Percentiles rank a stretch among this genome's conserved stretches.
These are phyloP conservation scores for Eudemis profundana DNA, from an alignment of 2,888 invertebrate species.

Conservation along the genomic window DNA sequence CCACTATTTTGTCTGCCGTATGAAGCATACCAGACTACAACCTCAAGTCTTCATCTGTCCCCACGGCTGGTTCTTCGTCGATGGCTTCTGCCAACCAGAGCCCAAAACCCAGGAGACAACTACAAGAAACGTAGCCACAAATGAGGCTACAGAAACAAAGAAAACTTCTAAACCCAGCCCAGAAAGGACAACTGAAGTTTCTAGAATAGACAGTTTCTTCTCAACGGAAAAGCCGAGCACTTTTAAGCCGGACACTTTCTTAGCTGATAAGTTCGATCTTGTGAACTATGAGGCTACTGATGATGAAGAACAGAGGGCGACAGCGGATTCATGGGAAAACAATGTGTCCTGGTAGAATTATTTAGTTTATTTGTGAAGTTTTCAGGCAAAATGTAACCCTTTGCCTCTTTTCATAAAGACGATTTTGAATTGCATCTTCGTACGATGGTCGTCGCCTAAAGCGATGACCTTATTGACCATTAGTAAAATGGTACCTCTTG, in stretches of 20 bases:
- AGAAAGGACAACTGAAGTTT: conserved; percentile 47
- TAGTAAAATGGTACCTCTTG: no score
- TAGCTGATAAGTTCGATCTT: conserved; percentile 76
- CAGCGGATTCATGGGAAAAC: conserved; percentile 65
- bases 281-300: conserved; percentile 69
- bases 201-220: conserved; percentile 64
- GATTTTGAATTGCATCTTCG: no score
- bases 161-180: conserved; percentile 37
- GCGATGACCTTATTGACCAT: no score
- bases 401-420: no score
- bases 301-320: conserved; percentile 54
- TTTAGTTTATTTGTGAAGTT: no score
- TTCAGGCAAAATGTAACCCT: no score
- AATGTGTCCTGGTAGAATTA: conserved; percentile 42
- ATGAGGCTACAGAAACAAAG: conserved; percentile 33
- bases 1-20: conserved; percentile 76
- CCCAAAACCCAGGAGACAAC: conserved; percentile 47
- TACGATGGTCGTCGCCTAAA: no score
- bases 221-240: conserved; percentile 70
- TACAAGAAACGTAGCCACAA: conserved; percentile 36
- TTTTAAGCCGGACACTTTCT: conserved; percentile 70
- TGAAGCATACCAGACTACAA: conserved; percentile 58
- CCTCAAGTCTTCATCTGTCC: conserved; percentile 80
- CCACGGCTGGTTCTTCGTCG: conserved; percentile 75
- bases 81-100: conserved; percentile 70